Base-by-base conservation (phyloP, 2,797 vertebrate species). In the Lithobates pipiens region DNA sequence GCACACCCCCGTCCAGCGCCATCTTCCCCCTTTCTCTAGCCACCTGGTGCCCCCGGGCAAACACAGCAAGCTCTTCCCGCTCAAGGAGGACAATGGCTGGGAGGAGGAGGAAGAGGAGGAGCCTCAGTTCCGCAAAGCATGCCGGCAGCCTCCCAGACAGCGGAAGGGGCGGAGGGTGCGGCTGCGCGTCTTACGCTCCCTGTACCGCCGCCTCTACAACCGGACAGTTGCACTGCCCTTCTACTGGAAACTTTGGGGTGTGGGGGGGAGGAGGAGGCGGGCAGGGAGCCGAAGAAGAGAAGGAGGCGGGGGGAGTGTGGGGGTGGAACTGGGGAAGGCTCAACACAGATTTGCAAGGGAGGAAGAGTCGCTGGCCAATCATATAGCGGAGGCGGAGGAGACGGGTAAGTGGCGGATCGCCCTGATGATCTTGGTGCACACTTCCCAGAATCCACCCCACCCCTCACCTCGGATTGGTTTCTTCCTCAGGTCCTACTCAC, bases 1-100 rank as follows among this genome's bases (percentile, higher is more conserved):
- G 80, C 85, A 86, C 75, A 21, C 75, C 68, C 68, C 85, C 34
- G 80, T 82, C 11, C 85, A 86, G 75, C 85, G 79, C 54, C 85
- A 86, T 9, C 74, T 86, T 23, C 74, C 85, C 25, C 74, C 85
- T 3, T 77, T 86, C n/a, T 25, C 74, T n/a, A 44, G 68, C n/a
- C 83, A 72, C 50, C 23, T 82, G 18, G 32, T 86, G 65, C 42
- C 77, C 4, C 65, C 44, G 6, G 50, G 18, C 9, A 82, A 75
- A 32, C 79, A 82, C 1, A 29, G 25, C 3, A 67, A 82, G 23
- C 74, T 73, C 10, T 86, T 82, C 69, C 75, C 16, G 1, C 44
- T 42, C 36, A 36, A 8, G n/a, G 36, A 44, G 13, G 68, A 77
- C 0, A 23, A 15, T 13, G 27, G 67, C 61, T 78, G 83, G 83